Base-by-base conservation (phyloP, 2,113 vertebrate species). In the Bufo gargarizans region DNA sequence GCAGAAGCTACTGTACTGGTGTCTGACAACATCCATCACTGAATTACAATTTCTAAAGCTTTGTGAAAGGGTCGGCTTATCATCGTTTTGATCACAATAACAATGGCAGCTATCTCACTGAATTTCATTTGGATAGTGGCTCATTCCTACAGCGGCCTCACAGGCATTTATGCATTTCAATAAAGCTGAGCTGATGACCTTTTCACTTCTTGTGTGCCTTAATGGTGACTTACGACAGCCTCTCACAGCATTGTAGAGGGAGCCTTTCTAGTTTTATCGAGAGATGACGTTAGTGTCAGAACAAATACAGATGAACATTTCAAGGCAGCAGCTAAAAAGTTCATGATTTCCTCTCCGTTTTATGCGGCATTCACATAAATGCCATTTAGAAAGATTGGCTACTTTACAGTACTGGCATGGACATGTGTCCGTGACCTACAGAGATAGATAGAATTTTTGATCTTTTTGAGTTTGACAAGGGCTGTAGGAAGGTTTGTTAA, bases 161-260 rank as follows among this genome's bases (percentile, higher is more conserved):
- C 87, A 84, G 80, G 80, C 80, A 88, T 83, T 84, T 83, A 77
- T 88, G 87, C n/a, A 88, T 88, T 88, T 88, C 80, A 77, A 84
- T 88, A 88, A 65, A 88, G 87, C 87, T 43, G 58, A 72, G 87
- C 80, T 88, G 69, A 88, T 88, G 87, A 88, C 87, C 87, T 83
- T 88, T 88, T 88, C 87, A 88, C 87, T 83, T 88, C 79, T 77
- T 88, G 80, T 83, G 87, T 88, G 87, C 69, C 80, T 88, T 88
- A 88, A 88, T 77, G 45, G 86, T 88, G 81, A 88, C 87, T 88
- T 88, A 84, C n/a, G 80, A 88, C 87, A 84, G 69, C 59, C 47
- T 88, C 80, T 77, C 45, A 7, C 69, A 77, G 80, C 71, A 11
- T 49, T 16, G 58, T 12, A 53, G 43, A 77, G 6, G 47, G 56